A percentile compares a stretch with the other conserved stretches of the same genome.
Evolutionary conservation across 92 coral and sea anemone genomes (phyloP).

Genomic region (Paragorgia papillata): DNA sequence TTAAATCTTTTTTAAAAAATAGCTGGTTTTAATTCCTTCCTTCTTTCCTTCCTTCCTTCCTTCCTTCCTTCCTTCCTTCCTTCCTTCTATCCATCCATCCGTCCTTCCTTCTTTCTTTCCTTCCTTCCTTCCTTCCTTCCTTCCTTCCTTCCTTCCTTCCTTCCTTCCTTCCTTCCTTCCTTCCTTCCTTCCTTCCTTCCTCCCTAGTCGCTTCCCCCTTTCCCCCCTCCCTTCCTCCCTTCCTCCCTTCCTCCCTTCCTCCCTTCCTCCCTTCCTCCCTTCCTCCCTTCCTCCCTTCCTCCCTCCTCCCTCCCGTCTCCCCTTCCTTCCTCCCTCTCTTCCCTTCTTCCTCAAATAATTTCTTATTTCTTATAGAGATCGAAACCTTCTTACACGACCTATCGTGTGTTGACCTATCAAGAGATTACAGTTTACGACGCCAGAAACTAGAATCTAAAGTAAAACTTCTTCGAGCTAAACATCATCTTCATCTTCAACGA

Average conservation of each 20-base stretch:
- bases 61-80: too few relatives aligned
- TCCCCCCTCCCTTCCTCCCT: too few relatives aligned
- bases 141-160: too few relatives aligned
- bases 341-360: too few relatives aligned
- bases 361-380: slow-evolving; percentile 10
- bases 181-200: not conserved
- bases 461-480: slow-evolving; percentile 28
- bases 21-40: too few relatives aligned
- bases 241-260: not conserved
- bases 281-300: too few relatives aligned
- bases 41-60: too few relatives aligned
- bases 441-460: slow-evolving; percentile 34
- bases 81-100: not conserved
- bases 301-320: too few relatives aligned
- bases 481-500: slow-evolving; percentile 20
- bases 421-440: not conserved
- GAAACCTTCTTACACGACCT: slow-evolving; percentile 38
- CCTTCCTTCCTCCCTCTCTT: too few relatives aligned
- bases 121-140: not conserved
- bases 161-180: not conserved
- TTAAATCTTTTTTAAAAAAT: too few relatives aligned
- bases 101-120: too few relatives aligned
- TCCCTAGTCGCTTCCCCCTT: too few relatives aligned
- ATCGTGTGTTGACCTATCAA: not conserved
- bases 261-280: not conserved